These are phyloP conservation scores for Calameuta filiformis DNA, from an alignment of 2,888 invertebrate genomes.

Conservation along the genomic window DNA sequence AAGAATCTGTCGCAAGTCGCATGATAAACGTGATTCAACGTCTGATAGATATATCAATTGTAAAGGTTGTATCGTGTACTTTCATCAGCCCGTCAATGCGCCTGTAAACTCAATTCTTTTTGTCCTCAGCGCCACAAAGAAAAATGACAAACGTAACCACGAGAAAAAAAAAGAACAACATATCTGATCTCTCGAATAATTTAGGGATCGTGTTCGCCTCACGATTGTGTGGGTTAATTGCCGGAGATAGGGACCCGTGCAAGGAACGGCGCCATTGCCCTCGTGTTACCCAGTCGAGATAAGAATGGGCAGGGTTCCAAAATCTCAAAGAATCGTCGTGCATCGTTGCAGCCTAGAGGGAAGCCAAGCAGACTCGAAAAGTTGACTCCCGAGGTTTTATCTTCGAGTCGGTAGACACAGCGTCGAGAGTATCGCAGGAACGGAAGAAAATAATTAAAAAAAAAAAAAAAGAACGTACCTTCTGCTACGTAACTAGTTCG, in stretches of 20 bases:
- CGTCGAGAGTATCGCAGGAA: neutral
- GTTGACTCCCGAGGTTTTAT: constrained; percentile 5
- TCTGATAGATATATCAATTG: too few species aligned
- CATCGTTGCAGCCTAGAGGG: too few species aligned
- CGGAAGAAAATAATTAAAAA: neutral
- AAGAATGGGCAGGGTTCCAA: constrained; percentile 10
- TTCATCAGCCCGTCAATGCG: too few species aligned
- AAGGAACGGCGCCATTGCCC: neutral
- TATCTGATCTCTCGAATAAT: neutral
- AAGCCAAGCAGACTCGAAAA: too few species aligned
- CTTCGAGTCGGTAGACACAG: constrained; percentile 11
- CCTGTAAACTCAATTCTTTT: neutral
- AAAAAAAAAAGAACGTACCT: neutral
- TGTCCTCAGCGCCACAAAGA: neutral
- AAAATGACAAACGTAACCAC: too few species aligned
- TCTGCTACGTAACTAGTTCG: too few species aligned
- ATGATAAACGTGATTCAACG: too few species aligned
- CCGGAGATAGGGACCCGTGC: constrained; percentile 6
- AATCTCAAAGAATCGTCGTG: constrained; percentile 1
- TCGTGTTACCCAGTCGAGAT: neutral
- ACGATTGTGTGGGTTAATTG: constrained; percentile 4
- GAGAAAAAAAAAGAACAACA: neutral
- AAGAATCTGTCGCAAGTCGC: too few species aligned
- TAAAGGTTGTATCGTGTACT: too few species aligned
- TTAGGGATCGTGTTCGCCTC: constrained; percentile 3